Evolutionary conservation across 2,113 vertebrate species (phyloP).

Genomic region (Tachuris rubrigastra): DNA sequence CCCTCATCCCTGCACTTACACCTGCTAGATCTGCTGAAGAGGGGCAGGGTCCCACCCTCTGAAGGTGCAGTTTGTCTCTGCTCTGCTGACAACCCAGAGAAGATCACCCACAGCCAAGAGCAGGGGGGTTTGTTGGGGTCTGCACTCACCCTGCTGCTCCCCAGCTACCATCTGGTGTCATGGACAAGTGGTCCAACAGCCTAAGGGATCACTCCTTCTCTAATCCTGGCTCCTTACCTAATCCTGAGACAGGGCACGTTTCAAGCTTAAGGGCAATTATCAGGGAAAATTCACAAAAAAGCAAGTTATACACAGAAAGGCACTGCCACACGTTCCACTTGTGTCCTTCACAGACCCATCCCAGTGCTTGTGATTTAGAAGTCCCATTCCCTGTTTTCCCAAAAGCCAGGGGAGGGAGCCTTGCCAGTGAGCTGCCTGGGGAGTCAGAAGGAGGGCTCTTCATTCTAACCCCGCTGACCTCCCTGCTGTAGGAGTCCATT

Average conservation of each 20-base stretch:
- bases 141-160: neutral
- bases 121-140: neutral
- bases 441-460: neutral
- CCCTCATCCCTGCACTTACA: accelerated
- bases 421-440: neutral
- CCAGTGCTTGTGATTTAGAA: neutral
- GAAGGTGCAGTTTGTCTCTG: too few relatives aligned
- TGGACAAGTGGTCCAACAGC: neutral
- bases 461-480: neutral
- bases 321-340: neutral
- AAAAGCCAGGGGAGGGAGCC: neutral
- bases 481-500: neutral
- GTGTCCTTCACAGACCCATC: accelerated
- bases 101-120: neutral
- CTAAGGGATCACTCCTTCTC: neutral
- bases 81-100: neutral
- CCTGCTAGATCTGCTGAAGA: neutral
- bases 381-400: neutral
- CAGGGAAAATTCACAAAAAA: neutral
- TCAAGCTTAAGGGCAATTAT: neutral
- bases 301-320: neutral
- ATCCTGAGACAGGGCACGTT: accelerated
- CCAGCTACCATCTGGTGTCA: neutral
- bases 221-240: neutral
- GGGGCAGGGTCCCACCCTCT: too few relatives aligned